Evolutionary conservation across 2,113 vertebrate genomes (phyloP).

Genomic region (Cephalopholis sonnerati): DNA sequence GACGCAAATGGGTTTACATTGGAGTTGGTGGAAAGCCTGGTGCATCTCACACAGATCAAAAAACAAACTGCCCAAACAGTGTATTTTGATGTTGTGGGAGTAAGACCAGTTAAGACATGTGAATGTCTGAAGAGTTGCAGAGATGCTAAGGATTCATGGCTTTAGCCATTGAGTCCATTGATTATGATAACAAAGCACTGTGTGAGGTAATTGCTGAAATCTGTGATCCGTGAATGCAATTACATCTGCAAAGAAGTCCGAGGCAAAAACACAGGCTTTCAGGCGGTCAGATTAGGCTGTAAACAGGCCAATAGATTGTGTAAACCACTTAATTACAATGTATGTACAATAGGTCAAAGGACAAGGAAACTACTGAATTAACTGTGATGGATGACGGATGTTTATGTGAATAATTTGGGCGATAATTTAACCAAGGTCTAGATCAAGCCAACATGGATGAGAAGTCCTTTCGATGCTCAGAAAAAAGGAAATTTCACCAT

Average conservation of each 20-base stretch:
- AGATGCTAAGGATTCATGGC: not conserved
- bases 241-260: not conserved
- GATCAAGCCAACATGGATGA: not conserved
- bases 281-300: not conserved
- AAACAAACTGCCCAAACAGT: accelerated
- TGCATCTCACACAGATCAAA: no score
- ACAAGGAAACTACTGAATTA: not conserved
- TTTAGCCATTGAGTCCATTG: not conserved
- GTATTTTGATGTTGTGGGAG: no score
- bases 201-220: not conserved
- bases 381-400: not conserved
- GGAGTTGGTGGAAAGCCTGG: no score
- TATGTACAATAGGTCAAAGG: not conserved
- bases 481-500: not conserved
- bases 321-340: not conserved
- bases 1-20: no score
- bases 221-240: not conserved
- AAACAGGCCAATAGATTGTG: not conserved
- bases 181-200: not conserved
- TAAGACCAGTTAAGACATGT: no score
- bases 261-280: not conserved
- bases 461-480: not conserved
- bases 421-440: not conserved
- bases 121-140: not conserved
- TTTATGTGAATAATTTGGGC: not conserved